Evolutionary conservation across 2,797 vertebrate species (phyloP), one percentile per base, ranked within the genome.

Genomic region (Semotilus atromaculatus): DNA sequence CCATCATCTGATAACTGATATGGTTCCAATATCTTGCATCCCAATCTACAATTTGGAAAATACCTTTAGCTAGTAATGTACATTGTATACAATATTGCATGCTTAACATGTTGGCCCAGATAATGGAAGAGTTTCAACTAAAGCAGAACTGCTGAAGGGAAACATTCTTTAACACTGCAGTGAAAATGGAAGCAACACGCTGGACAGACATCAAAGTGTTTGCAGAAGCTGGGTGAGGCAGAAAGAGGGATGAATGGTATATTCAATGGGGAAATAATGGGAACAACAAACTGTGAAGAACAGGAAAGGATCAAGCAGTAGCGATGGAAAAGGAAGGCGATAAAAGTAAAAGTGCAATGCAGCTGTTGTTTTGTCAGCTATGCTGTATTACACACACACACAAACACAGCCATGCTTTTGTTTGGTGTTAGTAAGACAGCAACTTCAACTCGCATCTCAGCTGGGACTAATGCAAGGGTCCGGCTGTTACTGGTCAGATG

Each of bases 341-440:
- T 81, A 5, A 36, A 73, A 81, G 29, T 81, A 5, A 36, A 73
- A 81, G 29, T 21, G 66, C 23, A 84, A 79, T 45, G 45, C 29
- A 72, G 14, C 11, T 53, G 34, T 80, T 26, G 36, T 70, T 38
- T 60, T 11, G 36, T 48, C 23, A 91, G 79, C 31, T 19, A 88
- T 89, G 87, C 84, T 88, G 86, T 86, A 80, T 90, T 80, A 82
- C 73, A 88, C 88, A 80, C 89, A 90, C 85, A 70, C 89, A 89
- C 85, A 89, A 92, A 26, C 58, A 40, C 72, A 5, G 87, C 86
- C 85, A 88, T 91, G 89, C 92, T 90, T 78, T 89, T 85, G 83
- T 31, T 55, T 89, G 82, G 14, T 86, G 67, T 82, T 83, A 94
- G 95, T 93, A 96, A 96, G 93, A 94, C 96, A 96, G 96, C 95